Base-by-base conservation (phyloP, 2,888 invertebrate species). In the Pseudococcus longispinus region DNA sequence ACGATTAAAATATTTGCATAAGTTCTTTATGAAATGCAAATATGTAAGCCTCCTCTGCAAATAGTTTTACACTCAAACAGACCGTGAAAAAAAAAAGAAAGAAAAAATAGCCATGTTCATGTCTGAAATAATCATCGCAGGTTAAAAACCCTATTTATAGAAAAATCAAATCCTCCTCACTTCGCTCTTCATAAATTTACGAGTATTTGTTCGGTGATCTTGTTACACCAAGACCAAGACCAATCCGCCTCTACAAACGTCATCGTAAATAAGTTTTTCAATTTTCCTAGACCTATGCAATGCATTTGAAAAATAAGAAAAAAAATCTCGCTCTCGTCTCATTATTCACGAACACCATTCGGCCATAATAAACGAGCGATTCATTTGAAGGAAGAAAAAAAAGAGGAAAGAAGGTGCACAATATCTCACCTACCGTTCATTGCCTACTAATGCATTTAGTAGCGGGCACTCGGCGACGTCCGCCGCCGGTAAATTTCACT, bases 401-500 rank as follows among this genome's bases (percentile, higher is more conserved):
- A 46, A 13, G 44, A 3, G 37, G 37, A 37, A 37, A 37, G 9
- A 37, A 37, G n/a, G n/a, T 46, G 44, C 65, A 65, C 65, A 65
- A 26, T 65, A 65, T 65, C 65, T 65, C 65, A 65, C 65, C 65
- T 26, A 65, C 65, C 65, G 65, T 65, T 26, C 51, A 46, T 51
- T 51, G 44, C 65, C 20, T 65, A 26, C 65, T 65, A 65, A 65
- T 65, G 74, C 74, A 74, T 37, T n/a, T 51, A 15, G 51, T 51
- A n/a, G 44, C 44, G 37, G 37, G 37, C 46, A 46, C 46, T 46
- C 46, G 46, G 46, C 15, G 46, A 11, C 23, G 29, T 23, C 32
- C 32, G 37, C 74, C 74, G 74, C 74, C 74, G 74, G 74, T 65
- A 65, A 65, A 37, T 29, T 74, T 29, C 74, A 74, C n/a, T 74